Base-by-base conservation (phyloP, 2,888 invertebrate species). In the Baccha elongata region DNA sequence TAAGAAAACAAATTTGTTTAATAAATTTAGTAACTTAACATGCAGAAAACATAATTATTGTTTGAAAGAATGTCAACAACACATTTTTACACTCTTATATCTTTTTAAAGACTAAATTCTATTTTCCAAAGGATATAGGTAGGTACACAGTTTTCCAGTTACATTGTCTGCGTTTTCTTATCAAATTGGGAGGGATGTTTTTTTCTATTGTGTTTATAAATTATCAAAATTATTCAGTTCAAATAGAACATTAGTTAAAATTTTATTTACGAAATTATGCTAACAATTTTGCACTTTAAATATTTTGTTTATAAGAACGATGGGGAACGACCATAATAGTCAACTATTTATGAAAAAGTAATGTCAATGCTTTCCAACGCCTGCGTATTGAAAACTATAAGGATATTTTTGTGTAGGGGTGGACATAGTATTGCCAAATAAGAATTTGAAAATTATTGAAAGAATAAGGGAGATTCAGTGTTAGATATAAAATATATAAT, bases 51-150 rank as follows among this genome's bases (percentile, higher is more conserved):
- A 19, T 5, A 58, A 46, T 40, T 69, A 46, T 81, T 50, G 19
- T 26, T 65, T 8, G 21, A 19, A 35, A 72, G 55, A 72, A 81
- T 81, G 81, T 81, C 76, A 81, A 81, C 81, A 81, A 76, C 69
- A 72, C 81, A 81, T 65, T 81, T 69, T 72, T 17, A 62, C 81
- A 71, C 76, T 62, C 19, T 19, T 53, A 48, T 67, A 46, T 60
- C 53, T 72, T 15, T 8, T 76, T 65, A 42, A 50, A 60, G 71
- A 81, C 81, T 76, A 42, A 52, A 21, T 81, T 72, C 46, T 60
- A 7, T 32, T 81, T 81, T 60, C 76, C 71, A 76, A 29, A 44
- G 44, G 44, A 44, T 60, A 76, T 62, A 26, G 26, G 3, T 62
- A 26, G 26, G 3, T 6, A 72, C 23, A 40, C 15, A 15, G 26